Percentiles rank a stretch among this genome's conserved stretches.
Evolutionary conservation across 2,797 vertebrate genomes (phyloP).

Genomic region (Tokudaia muenninki): DNA sequence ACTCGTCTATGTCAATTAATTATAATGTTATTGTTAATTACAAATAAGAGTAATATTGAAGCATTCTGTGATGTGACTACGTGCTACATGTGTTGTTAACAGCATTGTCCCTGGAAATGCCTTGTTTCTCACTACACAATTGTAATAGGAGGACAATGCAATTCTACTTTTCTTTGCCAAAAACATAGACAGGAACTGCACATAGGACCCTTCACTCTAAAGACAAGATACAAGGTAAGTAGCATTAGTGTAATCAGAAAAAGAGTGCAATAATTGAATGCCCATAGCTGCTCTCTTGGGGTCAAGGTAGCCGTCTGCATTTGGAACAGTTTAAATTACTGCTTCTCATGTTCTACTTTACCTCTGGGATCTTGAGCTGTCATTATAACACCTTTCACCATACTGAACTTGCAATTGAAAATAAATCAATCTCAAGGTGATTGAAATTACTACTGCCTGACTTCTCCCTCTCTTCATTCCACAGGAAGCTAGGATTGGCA

Average conservation of each 20-base stretch:
- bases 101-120: neutral
- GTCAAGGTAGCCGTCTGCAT: neutral
- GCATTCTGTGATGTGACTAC: neutral
- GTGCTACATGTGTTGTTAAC: neutral
- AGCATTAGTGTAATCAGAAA: conserved; percentile 58
- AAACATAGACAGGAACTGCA: conserved; percentile 12
- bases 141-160: neutral
- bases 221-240: conserved; percentile 53
- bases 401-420: conserved; percentile 68
- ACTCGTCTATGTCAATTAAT: neutral
- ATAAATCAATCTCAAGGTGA: conserved; percentile 78
- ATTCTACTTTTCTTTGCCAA: neutral
- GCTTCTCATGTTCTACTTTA: conserved; percentile 40
- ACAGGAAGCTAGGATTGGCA: neutral
- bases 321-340: conserved; percentile 65
- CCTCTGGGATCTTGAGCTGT: conserved; percentile 43
- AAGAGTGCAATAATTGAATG: conserved; percentile 36
- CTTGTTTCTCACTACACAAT: neutral
- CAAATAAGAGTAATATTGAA: neutral
- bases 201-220: conserved; percentile 33
- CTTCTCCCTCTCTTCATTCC: conserved; percentile 61
- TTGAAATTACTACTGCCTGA: conserved; percentile 70
- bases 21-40: neutral
- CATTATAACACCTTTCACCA: conserved; percentile 64
- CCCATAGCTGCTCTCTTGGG: neutral